These are phyloP conservation scores for Oncopeltus fasciatus DNA, from an alignment of 1,140 invertebrate genomes.

Conservation along the genomic window DNA sequence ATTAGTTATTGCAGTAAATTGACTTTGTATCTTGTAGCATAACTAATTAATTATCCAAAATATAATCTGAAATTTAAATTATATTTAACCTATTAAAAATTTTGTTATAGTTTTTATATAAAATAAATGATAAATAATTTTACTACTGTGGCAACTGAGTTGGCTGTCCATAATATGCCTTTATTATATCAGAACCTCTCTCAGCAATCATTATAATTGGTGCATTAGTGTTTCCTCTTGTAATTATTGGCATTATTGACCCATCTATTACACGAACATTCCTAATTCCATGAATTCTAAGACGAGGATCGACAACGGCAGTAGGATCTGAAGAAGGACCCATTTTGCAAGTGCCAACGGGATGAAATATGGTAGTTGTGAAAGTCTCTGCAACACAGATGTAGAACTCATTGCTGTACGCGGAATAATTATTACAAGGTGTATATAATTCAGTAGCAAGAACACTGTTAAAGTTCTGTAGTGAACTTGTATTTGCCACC, in stretches of 20 bases:
- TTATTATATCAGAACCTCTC: slow-evolving; percentile 36
- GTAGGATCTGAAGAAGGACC: slow-evolving; percentile 31
- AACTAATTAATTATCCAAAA: too few relatives aligned
- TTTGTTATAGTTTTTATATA: too few relatives aligned
- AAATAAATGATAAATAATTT: too few relatives aligned
- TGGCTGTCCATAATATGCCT: too few relatives aligned
- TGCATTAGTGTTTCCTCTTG: slow-evolving; percentile 29
- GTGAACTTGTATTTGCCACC: not conserved
- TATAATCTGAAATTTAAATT: too few relatives aligned
- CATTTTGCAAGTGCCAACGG: slow-evolving; percentile 42
- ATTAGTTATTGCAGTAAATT: too few relatives aligned
- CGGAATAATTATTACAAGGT: not conserved
- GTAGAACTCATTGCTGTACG: slow-evolving; percentile 40
- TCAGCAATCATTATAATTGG: slow-evolving; percentile 38
- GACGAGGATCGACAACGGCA: slow-evolving; percentile 34
- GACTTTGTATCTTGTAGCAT: too few relatives aligned
- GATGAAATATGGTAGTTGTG: slow-evolving; percentile 37
- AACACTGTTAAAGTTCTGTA: not conserved
- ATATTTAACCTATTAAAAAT: too few relatives aligned
- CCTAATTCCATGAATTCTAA: slow-evolving; percentile 31
- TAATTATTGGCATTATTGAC: slow-evolving; percentile 28
- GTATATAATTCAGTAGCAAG: not conserved
- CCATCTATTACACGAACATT: slow-evolving; percentile 29
- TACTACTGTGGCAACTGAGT: too few relatives aligned
- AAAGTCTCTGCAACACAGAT: slow-evolving; percentile 39